A percentile compares a stretch with the other conserved stretches of the same genome.
phyloP scores from a whole-genome alignment of 2,888 invertebrate genomes.

The Ashinkailepas kermadecensis region DNA sequence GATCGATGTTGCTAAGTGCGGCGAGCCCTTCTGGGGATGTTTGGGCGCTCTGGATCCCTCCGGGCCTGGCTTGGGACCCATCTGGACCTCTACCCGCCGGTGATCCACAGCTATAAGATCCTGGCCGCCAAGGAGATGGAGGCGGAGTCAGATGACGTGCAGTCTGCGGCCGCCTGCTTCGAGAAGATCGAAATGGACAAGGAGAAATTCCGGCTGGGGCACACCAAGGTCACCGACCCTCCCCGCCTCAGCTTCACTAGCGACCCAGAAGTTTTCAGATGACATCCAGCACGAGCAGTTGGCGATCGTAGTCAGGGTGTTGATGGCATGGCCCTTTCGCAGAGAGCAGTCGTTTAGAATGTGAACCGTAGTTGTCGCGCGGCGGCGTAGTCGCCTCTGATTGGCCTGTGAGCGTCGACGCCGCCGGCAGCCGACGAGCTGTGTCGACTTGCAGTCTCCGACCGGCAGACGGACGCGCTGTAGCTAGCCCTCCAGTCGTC shows the following conservation, averaged over 20 bases:
- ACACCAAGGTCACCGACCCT: constrained; percentile 67
- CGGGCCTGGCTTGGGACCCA: too few species aligned
- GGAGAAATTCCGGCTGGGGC: constrained; percentile 90
- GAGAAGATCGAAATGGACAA: constrained; percentile 74
- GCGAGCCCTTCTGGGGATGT: too few species aligned
- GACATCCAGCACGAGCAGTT: not conserved
- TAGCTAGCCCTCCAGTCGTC: too few species aligned
- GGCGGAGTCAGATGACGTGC: constrained; percentile 23
- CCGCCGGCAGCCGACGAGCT: too few species aligned
- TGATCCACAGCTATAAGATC: constrained; percentile 32
- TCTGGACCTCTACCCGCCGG: not conserved
- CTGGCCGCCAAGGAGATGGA: constrained; percentile 25
- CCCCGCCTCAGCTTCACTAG: not conserved
- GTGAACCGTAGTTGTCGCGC: not conserved
- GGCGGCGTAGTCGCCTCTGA: too few species aligned
- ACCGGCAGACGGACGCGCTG: too few species aligned
- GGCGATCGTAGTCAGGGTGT: not conserved
- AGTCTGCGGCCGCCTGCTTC: constrained; percentile 34
- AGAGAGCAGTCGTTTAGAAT: not conserved
- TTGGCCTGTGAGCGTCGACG: too few species aligned
- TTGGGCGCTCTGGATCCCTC: too few species aligned
- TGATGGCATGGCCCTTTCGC: not conserved
- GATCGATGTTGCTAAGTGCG: too few species aligned
- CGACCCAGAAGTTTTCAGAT: not conserved
- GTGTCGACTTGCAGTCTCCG: too few species aligned